Base-by-base conservation (phyloP, 2,888 invertebrate species). In the Homarus gammarus region DNA sequence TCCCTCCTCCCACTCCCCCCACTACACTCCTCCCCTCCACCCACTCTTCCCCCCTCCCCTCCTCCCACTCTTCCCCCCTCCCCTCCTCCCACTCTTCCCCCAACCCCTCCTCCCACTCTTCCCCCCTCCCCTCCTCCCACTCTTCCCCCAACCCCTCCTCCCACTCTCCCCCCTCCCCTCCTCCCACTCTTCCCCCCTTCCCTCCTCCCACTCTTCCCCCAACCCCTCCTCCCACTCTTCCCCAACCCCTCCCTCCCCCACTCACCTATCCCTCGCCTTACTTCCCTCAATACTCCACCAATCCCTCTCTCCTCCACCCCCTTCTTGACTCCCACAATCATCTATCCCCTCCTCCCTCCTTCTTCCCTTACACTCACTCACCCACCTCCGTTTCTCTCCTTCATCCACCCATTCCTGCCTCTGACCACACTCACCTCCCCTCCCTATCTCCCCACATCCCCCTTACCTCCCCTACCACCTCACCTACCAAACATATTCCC, bases 331-430 rank as follows among this genome's bases (percentile, higher is more conserved):
- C 40, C 61, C 70, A 27, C 31, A 27, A n/a, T 70, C 40, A 27
- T 6, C 10, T 40, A 38, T n/a, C 61, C 79, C 56, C 61, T 36
- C 64, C 61, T 38, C 40, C 82, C 61, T 22, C 36, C 56, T 81
- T 81, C 56, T 81, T 81, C 61, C 56, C 79, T 81, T 61, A 33
- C 68, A 64, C 64, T 40, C 83, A 33, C 70, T 49, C 49, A 49
- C 70, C 36, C 70, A n/a, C n/a, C n/a, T n/a, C n/a, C n/a, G 36
- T 27, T 49, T 49, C 83, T 44, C 49, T 44, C 82, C 38, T 27
- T 31, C 33, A 15, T 70, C 36, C 72, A 31, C 51, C 64, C 33
- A 31, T 83, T 70, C 40, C 44, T 31, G n/a, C 49, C n/a, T 27
- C 38, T 38, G 18, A n/a, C 31, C 49, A 18, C 77, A 18, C 77